Conservation (phyloP, 2,113 vertebrate species). For the Brachirus orientalis region DNA sequence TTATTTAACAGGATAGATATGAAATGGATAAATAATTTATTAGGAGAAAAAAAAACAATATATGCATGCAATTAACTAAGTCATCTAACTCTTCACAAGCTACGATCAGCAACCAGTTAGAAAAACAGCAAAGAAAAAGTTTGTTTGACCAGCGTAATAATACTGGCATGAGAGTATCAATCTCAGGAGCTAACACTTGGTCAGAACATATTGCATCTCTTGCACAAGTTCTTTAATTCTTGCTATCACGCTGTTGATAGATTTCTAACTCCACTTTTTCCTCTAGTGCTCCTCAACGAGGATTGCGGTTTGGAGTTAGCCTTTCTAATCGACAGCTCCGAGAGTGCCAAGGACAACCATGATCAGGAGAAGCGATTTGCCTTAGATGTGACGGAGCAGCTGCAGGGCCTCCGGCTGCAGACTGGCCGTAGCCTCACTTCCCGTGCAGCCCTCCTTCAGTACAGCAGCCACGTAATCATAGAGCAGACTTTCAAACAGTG, state of each 20-base stretch:
- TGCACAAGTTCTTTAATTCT: no score
- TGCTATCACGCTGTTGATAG: no score
- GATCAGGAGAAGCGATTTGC: slow-evolving; percentile 88
- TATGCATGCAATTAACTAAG: no score
- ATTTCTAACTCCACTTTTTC: background rate
- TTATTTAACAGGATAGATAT: slow-evolving; percentile 18
- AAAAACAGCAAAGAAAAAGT: no score
- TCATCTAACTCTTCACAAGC: no score
- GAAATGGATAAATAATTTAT: slow-evolving; percentile 1
- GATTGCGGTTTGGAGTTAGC: slow-evolving; percentile 89
- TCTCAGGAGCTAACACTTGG: background rate
- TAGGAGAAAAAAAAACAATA: no score
- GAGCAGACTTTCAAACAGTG: slow-evolving; percentile 91
- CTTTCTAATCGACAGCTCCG: slow-evolving; percentile 91
- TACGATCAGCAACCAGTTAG: no score
- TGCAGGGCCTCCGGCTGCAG: slow-evolving; percentile 82
- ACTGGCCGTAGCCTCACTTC: slow-evolving; percentile 81
- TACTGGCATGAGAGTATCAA: no score
- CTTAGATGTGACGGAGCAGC: slow-evolving; percentile 81
- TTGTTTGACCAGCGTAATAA: no score
- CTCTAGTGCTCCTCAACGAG: slow-evolving; percentile 73
- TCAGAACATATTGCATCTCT: background rate
- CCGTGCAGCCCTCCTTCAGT: slow-evolving; percentile 89
- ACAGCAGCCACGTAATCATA: slow-evolving; percentile 89
- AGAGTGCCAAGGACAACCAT: slow-evolving; percentile 90